These are phyloP conservation scores for Ctenoplectra terminalis DNA, from an alignment of 1,140 invertebrate genomes.

Conservation along the genomic window DNA sequence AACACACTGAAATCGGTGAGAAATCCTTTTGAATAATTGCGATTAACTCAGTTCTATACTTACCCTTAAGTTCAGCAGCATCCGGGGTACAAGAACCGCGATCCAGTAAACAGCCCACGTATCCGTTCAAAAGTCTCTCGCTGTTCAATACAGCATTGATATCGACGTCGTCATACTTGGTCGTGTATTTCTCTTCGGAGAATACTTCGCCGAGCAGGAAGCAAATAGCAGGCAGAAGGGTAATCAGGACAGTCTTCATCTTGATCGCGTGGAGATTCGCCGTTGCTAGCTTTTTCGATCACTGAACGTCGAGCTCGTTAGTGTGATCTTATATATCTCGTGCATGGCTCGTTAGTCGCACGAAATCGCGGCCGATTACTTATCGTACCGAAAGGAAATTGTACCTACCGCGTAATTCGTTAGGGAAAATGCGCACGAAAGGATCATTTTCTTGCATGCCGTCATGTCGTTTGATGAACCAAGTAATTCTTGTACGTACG, in stretches of 20 bases:
- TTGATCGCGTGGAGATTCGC: slow-evolving; percentile 22
- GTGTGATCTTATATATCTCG: slow-evolving; percentile 52
- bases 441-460: slow-evolving; percentile 39
- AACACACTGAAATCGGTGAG: too few species aligned
- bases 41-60: slow-evolving; percentile 63
- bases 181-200: slow-evolving; percentile 80
- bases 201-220: neutral
- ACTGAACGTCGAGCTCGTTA: slow-evolving; percentile 57
- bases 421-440: slow-evolving; percentile 39
- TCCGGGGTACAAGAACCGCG: slow-evolving; percentile 83
- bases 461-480: too few species aligned
- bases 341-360: slow-evolving; percentile 65
- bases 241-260: slow-evolving; percentile 49
- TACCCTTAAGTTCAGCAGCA: slow-evolving; percentile 83
- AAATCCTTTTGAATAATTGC: too few species aligned
- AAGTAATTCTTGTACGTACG: neutral
- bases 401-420: slow-evolving; percentile 51
- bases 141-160: slow-evolving; percentile 83
- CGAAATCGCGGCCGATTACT: slow-evolving; percentile 51
- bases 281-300: slow-evolving; percentile 35
- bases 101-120: slow-evolving; percentile 84
- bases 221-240: neutral
- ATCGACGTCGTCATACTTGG: slow-evolving; percentile 84
- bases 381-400: slow-evolving; percentile 24
- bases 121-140: slow-evolving; percentile 82